Evolutionary conservation across 2,888 invertebrate genomes (phyloP).

Genomic region (Drosophila dives): DNA sequence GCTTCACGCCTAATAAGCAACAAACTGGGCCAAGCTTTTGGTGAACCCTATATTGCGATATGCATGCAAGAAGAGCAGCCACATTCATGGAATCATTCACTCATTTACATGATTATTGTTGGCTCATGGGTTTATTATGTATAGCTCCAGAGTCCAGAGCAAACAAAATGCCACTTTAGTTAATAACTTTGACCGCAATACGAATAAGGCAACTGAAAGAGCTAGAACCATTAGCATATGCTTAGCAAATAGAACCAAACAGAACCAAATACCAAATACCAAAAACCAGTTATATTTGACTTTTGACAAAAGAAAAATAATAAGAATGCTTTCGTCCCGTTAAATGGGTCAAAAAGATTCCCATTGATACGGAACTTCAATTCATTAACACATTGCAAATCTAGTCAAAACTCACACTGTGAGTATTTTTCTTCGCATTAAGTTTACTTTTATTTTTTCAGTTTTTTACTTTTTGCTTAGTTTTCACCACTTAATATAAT

Average conservation of each 20-base stretch:
- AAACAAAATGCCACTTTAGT: constrained; percentile 64
- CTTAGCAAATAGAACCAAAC: constrained; percentile 60
- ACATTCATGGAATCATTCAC: constrained; percentile 12
- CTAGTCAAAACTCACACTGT: background rate
- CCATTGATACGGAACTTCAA: constrained; percentile 47
- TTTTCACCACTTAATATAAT: constrained; percentile 7
- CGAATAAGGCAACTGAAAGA: constrained; percentile 41
- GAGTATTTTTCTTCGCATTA: constrained; percentile 11
- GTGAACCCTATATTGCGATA: constrained; percentile 32
- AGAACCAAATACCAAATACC: constrained; percentile 16
- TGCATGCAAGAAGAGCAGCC: constrained; percentile 33
- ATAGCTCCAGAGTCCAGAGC: constrained; percentile 37
- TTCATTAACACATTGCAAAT: constrained; percentile 59
- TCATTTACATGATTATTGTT: constrained; percentile 31
- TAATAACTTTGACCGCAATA: constrained; percentile 76
- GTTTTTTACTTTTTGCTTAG: constrained; percentile 18
- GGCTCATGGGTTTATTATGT: constrained; percentile 41
- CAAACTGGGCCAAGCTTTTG: constrained; percentile 60
- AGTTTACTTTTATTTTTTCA: constrained; percentile 1
- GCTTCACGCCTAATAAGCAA: constrained; percentile 70
- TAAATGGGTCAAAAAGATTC: constrained; percentile 63
- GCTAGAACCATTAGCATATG: constrained; percentile 72
- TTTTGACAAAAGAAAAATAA: constrained; percentile 43
- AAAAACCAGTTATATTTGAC: constrained; percentile 23
- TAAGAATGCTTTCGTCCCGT: constrained; percentile 8